Evolutionary conservation across 1,140 invertebrate genomes (phyloP).

Genomic region (Zaprionus davidi): DNA sequence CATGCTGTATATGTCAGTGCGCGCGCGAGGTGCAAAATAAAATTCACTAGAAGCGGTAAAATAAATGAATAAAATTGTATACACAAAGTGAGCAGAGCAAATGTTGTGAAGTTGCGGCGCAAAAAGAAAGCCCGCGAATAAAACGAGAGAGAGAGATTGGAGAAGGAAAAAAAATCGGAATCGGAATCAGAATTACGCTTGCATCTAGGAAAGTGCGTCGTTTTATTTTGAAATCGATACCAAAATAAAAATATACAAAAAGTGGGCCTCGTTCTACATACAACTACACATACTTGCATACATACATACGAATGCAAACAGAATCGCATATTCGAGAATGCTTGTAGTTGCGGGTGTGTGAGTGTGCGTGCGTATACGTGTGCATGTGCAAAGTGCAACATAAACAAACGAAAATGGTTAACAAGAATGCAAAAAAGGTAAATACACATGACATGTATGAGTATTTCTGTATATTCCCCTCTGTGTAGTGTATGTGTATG

Average conservation of each 20-base stretch:
- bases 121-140: constrained; percentile 73
- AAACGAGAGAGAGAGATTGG: constrained; percentile 45
- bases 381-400: constrained; percentile 52
- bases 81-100: constrained; percentile 42
- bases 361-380: constrained; percentile 24
- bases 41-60: constrained; percentile 41
- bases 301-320: constrained; percentile 5
- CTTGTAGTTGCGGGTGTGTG: constrained; percentile 18
- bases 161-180: constrained; percentile 17
- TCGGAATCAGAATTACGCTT: constrained; percentile 61
- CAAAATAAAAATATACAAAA: constrained; percentile 68
- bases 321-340: constrained; percentile 24
- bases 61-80: constrained; percentile 53
- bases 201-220: constrained; percentile 75
- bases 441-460: constrained; percentile 32
- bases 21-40: constrained; percentile 46
- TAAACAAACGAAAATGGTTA: constrained; percentile 53
- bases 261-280: constrained; percentile 43
- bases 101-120: constrained; percentile 77
- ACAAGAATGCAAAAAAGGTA: constrained; percentile 56
- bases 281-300: constrained; percentile 29
- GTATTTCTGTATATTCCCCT: constrained; percentile 1
- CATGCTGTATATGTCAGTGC: constrained; percentile 18
- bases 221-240: constrained; percentile 82
- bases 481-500: constrained; percentile 15